These are phyloP conservation scores for Coendou prehensilis DNA, from an alignment of 2,797 vertebrate species.

Conservation along the genomic window DNA sequence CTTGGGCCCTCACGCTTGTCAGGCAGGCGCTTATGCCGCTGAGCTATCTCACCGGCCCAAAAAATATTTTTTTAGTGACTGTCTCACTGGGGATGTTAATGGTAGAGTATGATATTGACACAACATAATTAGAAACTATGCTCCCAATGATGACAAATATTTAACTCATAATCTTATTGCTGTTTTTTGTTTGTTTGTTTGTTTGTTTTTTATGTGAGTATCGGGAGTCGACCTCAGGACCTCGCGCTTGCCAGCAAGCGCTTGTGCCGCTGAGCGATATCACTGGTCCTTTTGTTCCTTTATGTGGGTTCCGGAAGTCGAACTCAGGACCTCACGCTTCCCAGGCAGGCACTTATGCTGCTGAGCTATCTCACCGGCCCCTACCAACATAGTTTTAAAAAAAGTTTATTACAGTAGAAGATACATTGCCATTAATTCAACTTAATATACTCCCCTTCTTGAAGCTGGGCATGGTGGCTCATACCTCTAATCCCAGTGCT, in stretches of 20 bases:
- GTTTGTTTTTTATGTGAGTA: too few species aligned
- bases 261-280: too few species aligned
- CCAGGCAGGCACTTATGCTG: too few species aligned
- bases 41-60: too few species aligned
- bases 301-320: too few species aligned
- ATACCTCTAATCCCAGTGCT: neutral
- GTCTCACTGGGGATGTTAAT: neutral
- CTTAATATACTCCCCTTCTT: neutral
- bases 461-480: neutral
- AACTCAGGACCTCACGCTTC: too few species aligned
- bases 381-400: neutral
- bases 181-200: neutral
- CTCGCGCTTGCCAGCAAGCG: too few species aligned
- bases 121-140: constrained; percentile 4
- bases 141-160: constrained; percentile 40
- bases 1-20: too few species aligned
- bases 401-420: neutral
- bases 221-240: too few species aligned
- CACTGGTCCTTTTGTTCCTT: too few species aligned
- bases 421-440: neutral
- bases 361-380: too few species aligned
- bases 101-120: constrained; percentile 17
- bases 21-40: too few species aligned
- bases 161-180: constrained; percentile 41
- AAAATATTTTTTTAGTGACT: constrained; percentile 41